phyloP scores from a whole-genome alignment of 2,888 invertebrate genomes.

The Macrosiphum euphorbiae region DNA sequence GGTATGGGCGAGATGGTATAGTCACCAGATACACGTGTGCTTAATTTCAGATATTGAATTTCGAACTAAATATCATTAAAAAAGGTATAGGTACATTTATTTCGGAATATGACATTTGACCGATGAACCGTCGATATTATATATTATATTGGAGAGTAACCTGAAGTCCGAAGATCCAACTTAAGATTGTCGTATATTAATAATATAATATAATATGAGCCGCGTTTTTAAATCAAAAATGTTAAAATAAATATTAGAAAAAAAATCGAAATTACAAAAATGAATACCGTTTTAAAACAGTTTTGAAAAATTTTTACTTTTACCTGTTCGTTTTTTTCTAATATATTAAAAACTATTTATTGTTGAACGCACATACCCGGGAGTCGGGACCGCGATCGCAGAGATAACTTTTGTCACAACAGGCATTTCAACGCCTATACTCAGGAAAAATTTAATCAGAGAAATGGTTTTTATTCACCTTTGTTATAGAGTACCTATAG shows the following conservation, averaged over 20 bases:
- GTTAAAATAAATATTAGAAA: neutral
- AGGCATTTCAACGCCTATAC: neutral
- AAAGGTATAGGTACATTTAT: neutral
- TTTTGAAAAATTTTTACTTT: too few species aligned
- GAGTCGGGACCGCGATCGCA: neutral
- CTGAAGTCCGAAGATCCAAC: rapidly evolving
- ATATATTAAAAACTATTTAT: neutral
- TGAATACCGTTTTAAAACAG: neutral
- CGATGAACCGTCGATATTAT: neutral
- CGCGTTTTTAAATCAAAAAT: neutral
- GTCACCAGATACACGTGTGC: neutral
- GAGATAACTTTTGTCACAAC: neutral
- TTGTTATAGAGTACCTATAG: neutral
- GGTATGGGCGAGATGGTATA: neutral
- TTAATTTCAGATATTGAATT: neutral
- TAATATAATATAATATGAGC: neutral
- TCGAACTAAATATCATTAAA: neutral
- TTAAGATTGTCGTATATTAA: neutral
- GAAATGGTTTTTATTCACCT: neutral
- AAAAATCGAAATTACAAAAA: neutral
- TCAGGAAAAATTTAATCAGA: neutral
- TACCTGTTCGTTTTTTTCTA: neutral
- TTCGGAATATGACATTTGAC: neutral
- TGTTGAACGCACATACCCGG: neutral
- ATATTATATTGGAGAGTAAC: neutral